A percentile compares a stretch with the other conserved stretches of the same genome.
Evolutionary conservation across 2,797 vertebrate genomes (phyloP).

Genomic region (Clarias pachynema): DNA sequence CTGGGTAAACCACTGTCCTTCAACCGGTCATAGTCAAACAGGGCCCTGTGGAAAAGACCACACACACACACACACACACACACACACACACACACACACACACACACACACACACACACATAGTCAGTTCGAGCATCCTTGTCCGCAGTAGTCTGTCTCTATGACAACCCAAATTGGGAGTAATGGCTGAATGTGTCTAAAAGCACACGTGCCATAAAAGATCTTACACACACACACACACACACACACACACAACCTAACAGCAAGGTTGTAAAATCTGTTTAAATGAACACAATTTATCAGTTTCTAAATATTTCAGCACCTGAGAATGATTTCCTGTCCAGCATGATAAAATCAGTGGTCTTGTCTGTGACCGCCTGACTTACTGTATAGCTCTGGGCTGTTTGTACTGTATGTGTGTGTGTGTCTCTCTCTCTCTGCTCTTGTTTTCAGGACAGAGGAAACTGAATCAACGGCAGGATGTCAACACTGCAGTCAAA

Average conservation of each 20-base stretch:
- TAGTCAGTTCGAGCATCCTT: slow-evolving; percentile 12
- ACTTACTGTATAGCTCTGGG: background rate
- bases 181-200: slow-evolving; percentile 31
- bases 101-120: slow-evolving; percentile 17
- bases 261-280: too few species aligned
- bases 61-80: slow-evolving; percentile 27
- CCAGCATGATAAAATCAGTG: background rate
- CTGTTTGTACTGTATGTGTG: background rate
- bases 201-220: slow-evolving; percentile 20
- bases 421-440: background rate
- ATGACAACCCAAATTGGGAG: slow-evolving; percentile 40
- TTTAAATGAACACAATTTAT: background rate
- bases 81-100: slow-evolving; percentile 10
- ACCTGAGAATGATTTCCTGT: slow-evolving; percentile 15
- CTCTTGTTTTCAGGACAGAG: slow-evolving; percentile 5
- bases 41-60: slow-evolving; percentile 76
- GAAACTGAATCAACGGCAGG: slow-evolving; percentile 22
- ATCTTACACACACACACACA: background rate
- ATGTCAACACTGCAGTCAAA: slow-evolving; percentile 29
- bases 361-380: background rate
- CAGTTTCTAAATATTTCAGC: background rate
- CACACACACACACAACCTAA: too few species aligned
- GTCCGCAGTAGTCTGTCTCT: slow-evolving; percentile 31
- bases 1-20: slow-evolving; percentile 97
- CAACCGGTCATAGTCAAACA: slow-evolving; percentile 95